Conservation (phyloP, 2,797 vertebrate species). For the Falco columbarius region DNA sequence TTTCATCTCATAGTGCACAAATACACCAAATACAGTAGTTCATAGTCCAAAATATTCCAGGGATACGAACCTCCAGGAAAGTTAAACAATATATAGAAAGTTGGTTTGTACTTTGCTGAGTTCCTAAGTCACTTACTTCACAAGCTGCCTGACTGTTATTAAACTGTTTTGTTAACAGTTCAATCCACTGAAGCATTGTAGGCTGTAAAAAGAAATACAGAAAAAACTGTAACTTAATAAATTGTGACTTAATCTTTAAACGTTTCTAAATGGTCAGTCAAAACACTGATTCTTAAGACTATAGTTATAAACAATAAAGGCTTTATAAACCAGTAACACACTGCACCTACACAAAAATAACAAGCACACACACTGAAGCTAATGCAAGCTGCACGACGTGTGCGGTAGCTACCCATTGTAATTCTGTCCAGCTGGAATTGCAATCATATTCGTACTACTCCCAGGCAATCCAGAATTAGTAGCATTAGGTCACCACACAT, state of each 20-base stretch:
- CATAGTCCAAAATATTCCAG: conserved; percentile 59
- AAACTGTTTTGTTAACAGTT: conserved; percentile 97
- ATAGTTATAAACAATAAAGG: neutral
- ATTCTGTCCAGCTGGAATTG: neutral
- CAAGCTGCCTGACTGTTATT: conserved; percentile 99
- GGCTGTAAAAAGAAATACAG: conserved; percentile 81
- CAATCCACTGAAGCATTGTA: conserved; percentile 99
- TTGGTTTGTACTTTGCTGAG: conserved; percentile 55
- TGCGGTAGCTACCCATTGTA: no score
- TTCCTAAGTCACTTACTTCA: conserved; percentile 83
- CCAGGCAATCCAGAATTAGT: neutral
- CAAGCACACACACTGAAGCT: neutral
- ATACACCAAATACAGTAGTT: conserved; percentile 37
- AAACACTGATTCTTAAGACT: neutral
- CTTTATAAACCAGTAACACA: neutral
- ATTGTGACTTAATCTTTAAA: neutral
- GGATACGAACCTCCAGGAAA: conserved; percentile 57
- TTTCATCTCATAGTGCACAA: conserved; percentile 18
- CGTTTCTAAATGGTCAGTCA: neutral
- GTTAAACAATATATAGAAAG: conserved; percentile 57
- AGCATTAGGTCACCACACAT: neutral
- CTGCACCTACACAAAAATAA: neutral
- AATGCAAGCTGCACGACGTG: neutral
- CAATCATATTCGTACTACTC: neutral
- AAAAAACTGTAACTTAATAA: neutral